phyloP scores from a whole-genome alignment of 2,113 vertebrate species.

The Mobula hypostoma region DNA sequence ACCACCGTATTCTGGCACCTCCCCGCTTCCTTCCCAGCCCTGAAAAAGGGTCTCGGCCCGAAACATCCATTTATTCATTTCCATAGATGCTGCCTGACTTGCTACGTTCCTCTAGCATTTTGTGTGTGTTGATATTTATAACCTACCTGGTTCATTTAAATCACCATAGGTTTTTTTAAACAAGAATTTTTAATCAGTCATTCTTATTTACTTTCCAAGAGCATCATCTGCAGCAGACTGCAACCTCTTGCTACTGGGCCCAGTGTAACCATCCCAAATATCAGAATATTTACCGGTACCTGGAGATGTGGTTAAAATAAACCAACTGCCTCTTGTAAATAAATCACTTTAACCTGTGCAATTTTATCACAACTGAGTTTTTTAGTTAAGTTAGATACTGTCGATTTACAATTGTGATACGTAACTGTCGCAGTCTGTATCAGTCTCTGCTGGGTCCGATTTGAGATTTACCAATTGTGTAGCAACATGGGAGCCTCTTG shows the following conservation, averaged over 20 bases:
- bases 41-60: too few relatives aligned
- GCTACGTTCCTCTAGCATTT: too few relatives aligned
- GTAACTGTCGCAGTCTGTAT: background rate
- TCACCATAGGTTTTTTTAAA: too few relatives aligned
- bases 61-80: too few relatives aligned
- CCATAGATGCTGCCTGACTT: too few relatives aligned
- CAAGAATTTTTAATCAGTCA: background rate
- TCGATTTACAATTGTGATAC: background rate
- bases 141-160: too few relatives aligned
- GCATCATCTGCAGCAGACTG: background rate
- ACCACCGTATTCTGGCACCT: too few relatives aligned
- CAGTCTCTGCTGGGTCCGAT: background rate
- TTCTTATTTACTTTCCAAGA: background rate
- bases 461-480: background rate
- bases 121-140: too few relatives aligned
- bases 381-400: constrained; percentile 12
- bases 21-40: too few relatives aligned
- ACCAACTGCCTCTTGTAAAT: constrained; percentile 33
- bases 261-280: background rate
- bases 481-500: background rate
- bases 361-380: constrained; percentile 31
- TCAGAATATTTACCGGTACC: background rate
- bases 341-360: background rate
- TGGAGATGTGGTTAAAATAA: background rate
- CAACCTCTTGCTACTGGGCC: background rate